Evolutionary conservation across 2,113 vertebrate genomes (phyloP).

Genomic region (Pteropus alecto): DNA sequence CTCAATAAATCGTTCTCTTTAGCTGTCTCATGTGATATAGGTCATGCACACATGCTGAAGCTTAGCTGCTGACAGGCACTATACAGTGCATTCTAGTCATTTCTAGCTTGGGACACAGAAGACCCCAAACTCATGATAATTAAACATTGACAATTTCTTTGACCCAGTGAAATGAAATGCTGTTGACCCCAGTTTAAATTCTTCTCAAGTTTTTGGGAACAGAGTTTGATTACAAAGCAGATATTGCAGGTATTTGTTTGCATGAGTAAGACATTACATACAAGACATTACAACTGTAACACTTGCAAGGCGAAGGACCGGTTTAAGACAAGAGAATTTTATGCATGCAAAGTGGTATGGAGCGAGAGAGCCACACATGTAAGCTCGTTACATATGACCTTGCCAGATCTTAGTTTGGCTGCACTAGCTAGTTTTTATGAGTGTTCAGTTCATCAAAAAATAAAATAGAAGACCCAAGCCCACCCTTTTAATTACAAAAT

Average conservation of each 20-base stretch:
- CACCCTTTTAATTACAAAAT: constrained; percentile 53
- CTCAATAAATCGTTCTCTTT: neutral
- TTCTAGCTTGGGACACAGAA: neutral
- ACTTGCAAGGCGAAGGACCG: neutral
- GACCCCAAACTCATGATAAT: neutral
- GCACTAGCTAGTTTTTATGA: neutral
- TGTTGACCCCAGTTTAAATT: neutral
- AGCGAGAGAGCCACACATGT: neutral
- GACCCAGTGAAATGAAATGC: neutral
- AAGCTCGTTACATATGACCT: neutral
- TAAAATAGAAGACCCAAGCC: constrained; percentile 1
- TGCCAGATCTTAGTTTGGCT: neutral
- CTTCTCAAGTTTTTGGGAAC: neutral
- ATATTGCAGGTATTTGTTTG: neutral
- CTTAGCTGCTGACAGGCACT: neutral
- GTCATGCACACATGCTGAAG: neutral
- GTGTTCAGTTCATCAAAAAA: constrained; percentile 27
- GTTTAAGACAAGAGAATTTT: neutral
- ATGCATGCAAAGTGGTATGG: neutral
- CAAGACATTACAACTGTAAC: neutral
- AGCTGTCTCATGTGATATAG: neutral
- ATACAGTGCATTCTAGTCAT: neutral
- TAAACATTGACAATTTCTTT: neutral
- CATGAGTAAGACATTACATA: neutral
- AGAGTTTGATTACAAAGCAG: neutral